Percentiles rank a stretch among this genome's conserved stretches.
Conservation (phyloP, 2,797 vertebrate genomes). For the Synanceia verrucosa region DNA sequence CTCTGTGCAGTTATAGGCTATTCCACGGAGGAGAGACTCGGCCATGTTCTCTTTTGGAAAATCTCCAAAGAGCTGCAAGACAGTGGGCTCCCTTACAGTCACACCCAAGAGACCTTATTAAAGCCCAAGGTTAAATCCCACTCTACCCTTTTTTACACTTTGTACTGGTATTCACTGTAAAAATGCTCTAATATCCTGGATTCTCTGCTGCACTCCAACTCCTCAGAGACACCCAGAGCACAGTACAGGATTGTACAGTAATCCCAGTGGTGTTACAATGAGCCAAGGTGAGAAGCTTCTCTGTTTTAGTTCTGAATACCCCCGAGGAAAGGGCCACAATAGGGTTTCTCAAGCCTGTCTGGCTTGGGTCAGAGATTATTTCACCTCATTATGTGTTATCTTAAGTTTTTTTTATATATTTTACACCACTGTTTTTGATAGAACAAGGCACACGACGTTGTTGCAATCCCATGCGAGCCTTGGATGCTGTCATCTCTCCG, state of each 20-base stretch:
- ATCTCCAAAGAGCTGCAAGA: conserved; percentile 32
- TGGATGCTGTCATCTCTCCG: not conserved
- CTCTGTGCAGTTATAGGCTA: not conserved
- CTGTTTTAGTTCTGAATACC: conserved; percentile 38
- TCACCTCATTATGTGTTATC: conserved; percentile 17
- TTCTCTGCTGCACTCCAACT: conserved; percentile 36
- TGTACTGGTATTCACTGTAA: conserved; percentile 27
- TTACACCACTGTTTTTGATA: conserved; percentile 5
- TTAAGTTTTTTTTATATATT: conserved; percentile 11
- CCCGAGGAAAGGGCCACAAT: conserved; percentile 12
- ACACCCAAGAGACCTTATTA: conserved; percentile 78
- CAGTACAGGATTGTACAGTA: conserved; percentile 26
- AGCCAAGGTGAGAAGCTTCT: conserved; percentile 31
- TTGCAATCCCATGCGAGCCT: conserved; percentile 7
- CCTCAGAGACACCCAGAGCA: conserved; percentile 41
- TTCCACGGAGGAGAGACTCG: conserved; percentile 3
- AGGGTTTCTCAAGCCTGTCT: not conserved
- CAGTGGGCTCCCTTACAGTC: conserved; percentile 33
- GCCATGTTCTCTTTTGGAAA: conserved; percentile 34
- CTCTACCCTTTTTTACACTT: conserved; percentile 49
- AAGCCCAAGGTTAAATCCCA: conserved; percentile 68
- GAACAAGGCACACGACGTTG: not conserved
- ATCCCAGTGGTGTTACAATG: conserved; percentile 16
- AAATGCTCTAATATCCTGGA: conserved; percentile 60
- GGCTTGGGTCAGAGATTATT: conserved; percentile 19